Percentiles rank a stretch among this genome's conserved stretches.
These are phyloP conservation scores for Odontocolon sp. DNA, from an alignment of 2,888 invertebrate species.

Conservation along the genomic window DNA sequence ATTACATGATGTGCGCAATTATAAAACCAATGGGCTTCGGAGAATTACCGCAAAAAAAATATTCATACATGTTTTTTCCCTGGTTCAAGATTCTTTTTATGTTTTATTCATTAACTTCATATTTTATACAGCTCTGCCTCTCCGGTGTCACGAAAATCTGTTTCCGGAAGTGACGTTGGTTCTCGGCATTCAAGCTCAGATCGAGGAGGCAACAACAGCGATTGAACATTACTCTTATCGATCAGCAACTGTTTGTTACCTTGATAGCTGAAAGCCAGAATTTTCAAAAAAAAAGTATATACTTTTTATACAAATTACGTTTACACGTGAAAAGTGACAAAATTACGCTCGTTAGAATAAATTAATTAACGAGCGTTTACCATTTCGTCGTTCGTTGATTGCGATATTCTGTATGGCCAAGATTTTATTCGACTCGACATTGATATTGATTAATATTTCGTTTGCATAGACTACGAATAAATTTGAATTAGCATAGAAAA, in stretches of 20 bases:
- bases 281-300: constrained; percentile 39
- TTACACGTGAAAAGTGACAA: constrained; percentile 16
- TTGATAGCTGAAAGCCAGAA: constrained; percentile 6
- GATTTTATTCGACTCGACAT: constrained; percentile 9
- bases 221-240: constrained; percentile 20
- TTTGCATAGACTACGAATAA: neutral
- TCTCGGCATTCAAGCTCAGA: constrained; percentile 71
- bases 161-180: constrained; percentile 83
- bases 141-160: constrained; percentile 84
- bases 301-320: constrained; percentile 53
- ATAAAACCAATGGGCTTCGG: too few species aligned
- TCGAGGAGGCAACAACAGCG: constrained; percentile 54
- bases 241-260: neutral
- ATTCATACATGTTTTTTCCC: too few species aligned
- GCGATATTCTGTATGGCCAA: neutral
- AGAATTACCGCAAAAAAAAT: too few species aligned
- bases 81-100: too few species aligned
- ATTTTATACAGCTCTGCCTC: constrained; percentile 81
- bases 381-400: neutral
- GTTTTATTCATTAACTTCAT: constrained; percentile 11
- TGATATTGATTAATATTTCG: neutral
- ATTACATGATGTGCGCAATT: too few species aligned
- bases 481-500: neutral
- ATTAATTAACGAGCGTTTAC: neutral
- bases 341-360: constrained; percentile 11